phyloP scores from a whole-genome alignment of 2,113 vertebrate genomes.

The Calidris pygmaea region DNA sequence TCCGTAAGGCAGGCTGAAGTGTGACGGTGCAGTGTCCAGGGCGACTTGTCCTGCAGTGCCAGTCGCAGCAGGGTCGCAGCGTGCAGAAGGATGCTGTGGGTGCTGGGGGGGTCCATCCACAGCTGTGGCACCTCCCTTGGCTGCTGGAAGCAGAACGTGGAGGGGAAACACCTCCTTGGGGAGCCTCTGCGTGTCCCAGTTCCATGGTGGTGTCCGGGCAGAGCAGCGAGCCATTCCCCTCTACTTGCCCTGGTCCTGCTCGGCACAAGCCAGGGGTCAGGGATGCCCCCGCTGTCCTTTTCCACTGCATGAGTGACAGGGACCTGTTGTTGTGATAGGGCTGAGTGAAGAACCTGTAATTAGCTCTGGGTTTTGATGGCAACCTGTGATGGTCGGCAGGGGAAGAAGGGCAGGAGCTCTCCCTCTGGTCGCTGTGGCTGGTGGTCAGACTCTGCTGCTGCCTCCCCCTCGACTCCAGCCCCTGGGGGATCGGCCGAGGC shows the following conservation, averaged over 20 bases:
- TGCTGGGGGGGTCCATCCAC: accelerated
- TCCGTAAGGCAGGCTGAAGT: background rate
- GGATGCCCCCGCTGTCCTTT: background rate
- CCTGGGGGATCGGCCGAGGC: accelerated
- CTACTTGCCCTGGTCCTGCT: accelerated
- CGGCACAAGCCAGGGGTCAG: background rate
- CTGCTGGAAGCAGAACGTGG: accelerated
- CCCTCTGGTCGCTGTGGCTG: background rate
- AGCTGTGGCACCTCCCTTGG: background rate
- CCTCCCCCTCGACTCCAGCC: background rate
- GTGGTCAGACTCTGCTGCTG: background rate
- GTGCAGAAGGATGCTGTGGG: background rate
- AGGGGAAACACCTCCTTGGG: background rate
- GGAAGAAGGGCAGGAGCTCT: background rate
- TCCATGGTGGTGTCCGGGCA: accelerated
- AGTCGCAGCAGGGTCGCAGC: accelerated
- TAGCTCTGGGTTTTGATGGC: background rate
- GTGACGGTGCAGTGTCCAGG: background rate
- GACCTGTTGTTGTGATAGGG: background rate
- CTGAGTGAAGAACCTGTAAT: background rate
- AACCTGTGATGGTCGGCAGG: background rate
- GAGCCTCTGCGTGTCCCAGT: accelerated
- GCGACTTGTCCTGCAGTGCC: accelerated
- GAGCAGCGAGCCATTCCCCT: background rate
- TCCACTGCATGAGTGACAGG: background rate